Evolutionary conservation across 2,888 invertebrate genomes (phyloP), one percentile per base, ranked within the genome.

Genomic region (Hirtodrosophila alboralis): DNA sequence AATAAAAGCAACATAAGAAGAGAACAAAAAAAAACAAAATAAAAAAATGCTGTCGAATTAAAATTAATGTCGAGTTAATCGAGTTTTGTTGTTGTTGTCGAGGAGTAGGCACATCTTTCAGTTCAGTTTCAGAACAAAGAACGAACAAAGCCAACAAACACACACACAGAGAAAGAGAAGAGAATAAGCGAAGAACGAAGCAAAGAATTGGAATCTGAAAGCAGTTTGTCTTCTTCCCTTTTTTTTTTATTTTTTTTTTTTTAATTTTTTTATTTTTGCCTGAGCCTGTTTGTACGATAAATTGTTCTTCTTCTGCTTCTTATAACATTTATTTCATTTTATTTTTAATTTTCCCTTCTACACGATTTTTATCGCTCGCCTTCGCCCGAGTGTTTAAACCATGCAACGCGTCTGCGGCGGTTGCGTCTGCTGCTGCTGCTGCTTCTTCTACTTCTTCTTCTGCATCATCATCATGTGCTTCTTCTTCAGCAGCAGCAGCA

Each of bases 1-100:
- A 61, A 54, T 41, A 68, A 63, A 37, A 62, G 51, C 34, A 47
- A 36, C 14, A 54, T 43, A 53, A 58, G n/a, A 26, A 37, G 57
- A 28, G n/a, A n/a, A n/a, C n/a, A n/a, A n/a, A n/a, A n/a, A n/a
- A n/a, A n/a, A n/a, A n/a, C n/a, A n/a, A n/a, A 9, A 9, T 43
- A 51, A 62, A 79, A 84, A 83, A 86, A 80, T 64, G 57, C 70
- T 80, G 87, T 89, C 88, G 88, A 88, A 85, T 89, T 87, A 85
- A 88, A 87, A 88, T 85, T 87, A 87, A 88, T 88, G 89, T 86
- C 73, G 75, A 83, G 84, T 88, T 88, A 88, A 88, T 88, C 88
- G 88, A 89, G 86, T 88, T 88, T 85, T 77, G 85, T 84, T 85
- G 63, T 52, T 64, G 52, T 57, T 57, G 40, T 28, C 62, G 69